Evolutionary conservation across 2,888 invertebrate genomes (phyloP).

Genomic region (Diloba caeruleocephala): DNA sequence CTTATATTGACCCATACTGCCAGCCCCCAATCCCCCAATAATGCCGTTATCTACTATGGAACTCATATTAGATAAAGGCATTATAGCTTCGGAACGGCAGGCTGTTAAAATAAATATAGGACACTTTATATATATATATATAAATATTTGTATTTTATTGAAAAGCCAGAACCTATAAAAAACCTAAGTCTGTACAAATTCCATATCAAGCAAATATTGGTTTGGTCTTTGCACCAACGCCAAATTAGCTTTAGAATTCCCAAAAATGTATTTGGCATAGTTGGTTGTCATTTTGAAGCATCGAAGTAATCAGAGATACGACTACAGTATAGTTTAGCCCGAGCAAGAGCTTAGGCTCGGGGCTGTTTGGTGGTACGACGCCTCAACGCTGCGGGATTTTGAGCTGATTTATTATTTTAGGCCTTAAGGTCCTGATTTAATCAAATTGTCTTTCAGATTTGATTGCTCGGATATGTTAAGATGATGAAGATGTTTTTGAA

Average conservation of each 20-base stretch:
- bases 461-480: constrained; percentile 29
- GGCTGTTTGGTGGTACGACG: constrained; percentile 36
- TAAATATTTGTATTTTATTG: too few relatives aligned
- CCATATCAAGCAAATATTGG: not conserved
- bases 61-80: too few relatives aligned
- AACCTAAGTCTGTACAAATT: too few relatives aligned
- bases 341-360: constrained; percentile 27
- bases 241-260: not conserved
- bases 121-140: too few relatives aligned
- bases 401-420: constrained; percentile 27
- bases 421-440: constrained; percentile 34
- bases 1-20: too few relatives aligned
- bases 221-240: not conserved
- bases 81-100: too few relatives aligned
- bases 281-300: constrained; percentile 13
- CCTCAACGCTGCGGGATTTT: constrained; percentile 21
- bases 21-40: too few relatives aligned
- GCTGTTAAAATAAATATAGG: too few relatives aligned
- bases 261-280: not conserved
- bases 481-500: constrained; percentile 27
- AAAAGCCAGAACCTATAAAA: too few relatives aligned
- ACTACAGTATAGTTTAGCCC: constrained; percentile 33
- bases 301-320: constrained; percentile 32
- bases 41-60: too few relatives aligned
- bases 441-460: constrained; percentile 39